Evolutionary conservation across 2,888 invertebrate genomes (phyloP), one percentile per base, ranked within the genome.

Genomic region (Eristalis intricaria): DNA sequence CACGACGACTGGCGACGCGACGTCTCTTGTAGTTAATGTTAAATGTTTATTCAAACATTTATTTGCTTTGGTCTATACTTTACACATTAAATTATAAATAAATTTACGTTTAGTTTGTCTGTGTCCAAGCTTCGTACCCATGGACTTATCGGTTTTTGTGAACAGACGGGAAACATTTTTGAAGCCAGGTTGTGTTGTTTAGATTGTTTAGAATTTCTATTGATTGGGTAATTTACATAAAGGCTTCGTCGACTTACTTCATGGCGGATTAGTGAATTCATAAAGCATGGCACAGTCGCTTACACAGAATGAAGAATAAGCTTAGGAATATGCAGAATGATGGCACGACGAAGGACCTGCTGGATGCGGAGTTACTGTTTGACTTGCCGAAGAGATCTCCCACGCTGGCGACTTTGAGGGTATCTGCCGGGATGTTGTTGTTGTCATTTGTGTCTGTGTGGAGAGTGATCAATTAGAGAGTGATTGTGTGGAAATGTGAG

Each of bases 381-480:
- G 19, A 19, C 19, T 50, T 50, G 1, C 50, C 43, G n/a, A 43
- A 43, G 4, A n/a, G 2, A 43, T n/a, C 50, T 50, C 38, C 38
- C 38, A 50, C 8, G 50, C 50, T 50, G 5, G 77, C 75, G 2
- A 87, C 40, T 23, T 74, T 86, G 23, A 56, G 56, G 5, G 78
- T 58, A 4, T 88, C 90, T 87, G 26, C 29, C 8, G 50, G 91
- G 7, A 91, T 90, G 63, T 88, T 77, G 19, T 78, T 89, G 1
- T 77, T 89, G 10, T 50, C 50, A 19, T 50, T 19, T n/a, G 78
- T 29, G 4, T 56, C 35, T 56, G 38, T 70, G 35, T 32, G 60
- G 23, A 10, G 10, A 58, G 11, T 13, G 43, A 11, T 5, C 4
- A 1, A 32, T 15, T n/a, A 19, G 19, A 22, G 8, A 19, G 1